Evolutionary conservation across 2,113 vertebrate species (phyloP).

Genomic region (Nothoprocta perdicaria): DNA sequence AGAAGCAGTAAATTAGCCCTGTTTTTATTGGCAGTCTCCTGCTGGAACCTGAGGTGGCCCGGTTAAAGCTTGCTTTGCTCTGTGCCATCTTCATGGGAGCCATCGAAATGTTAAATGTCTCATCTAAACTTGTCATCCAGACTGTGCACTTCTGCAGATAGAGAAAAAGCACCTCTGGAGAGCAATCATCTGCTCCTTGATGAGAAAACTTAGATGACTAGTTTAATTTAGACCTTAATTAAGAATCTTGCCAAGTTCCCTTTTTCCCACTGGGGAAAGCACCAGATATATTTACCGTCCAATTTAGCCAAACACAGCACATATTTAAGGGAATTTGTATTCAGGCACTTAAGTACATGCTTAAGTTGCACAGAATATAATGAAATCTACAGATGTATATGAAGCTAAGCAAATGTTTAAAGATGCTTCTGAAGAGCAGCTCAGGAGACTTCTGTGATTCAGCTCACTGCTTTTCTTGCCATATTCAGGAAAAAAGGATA

Average conservation of each 20-base stretch:
- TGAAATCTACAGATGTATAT: not conserved
- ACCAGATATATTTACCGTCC: not conserved
- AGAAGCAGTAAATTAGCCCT: not conserved
- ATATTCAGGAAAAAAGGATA: not conserved
- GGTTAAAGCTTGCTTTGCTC: not conserved
- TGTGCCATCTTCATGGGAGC: not conserved
- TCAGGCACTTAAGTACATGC: not conserved
- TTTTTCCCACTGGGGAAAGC: not conserved
- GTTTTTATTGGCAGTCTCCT: not conserved
- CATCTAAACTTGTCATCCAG: not conserved
- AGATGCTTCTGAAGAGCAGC: not conserved
- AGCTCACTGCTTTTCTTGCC: not conserved
- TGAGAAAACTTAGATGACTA: not conserved
- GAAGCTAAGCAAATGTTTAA: not conserved
- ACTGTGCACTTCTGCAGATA: rapidly evolving
- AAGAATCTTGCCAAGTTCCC: not conserved
- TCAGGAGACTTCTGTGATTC: not conserved
- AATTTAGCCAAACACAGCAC: not conserved
- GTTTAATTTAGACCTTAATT: slow-evolving; percentile 34
- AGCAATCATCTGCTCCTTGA: not conserved
- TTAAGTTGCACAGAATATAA: not conserved
- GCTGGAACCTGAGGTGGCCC: not conserved
- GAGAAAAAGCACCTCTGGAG: not conserved
- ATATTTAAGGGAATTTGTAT: not conserved
- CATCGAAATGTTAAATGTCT: not conserved